Conservation (phyloP, 2,113 vertebrate species). For the Phylloscopus trochilus region DNA sequence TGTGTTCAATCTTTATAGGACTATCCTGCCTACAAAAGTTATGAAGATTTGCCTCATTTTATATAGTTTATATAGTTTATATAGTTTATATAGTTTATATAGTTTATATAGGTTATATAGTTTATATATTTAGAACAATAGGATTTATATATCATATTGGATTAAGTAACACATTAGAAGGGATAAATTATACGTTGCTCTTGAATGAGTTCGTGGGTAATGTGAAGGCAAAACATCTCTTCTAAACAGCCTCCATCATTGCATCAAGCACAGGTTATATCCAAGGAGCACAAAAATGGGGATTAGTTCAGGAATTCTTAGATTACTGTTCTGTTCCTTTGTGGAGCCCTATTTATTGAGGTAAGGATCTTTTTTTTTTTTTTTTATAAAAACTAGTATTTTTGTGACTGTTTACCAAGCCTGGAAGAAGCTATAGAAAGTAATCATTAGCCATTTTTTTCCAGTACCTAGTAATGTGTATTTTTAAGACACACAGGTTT, state of each 20-base stretch:
- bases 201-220: background rate
- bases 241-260: background rate
- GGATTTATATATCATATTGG: background rate
- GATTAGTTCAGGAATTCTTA: background rate
- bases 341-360: background rate
- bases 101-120: no score
- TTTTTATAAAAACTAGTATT: background rate
- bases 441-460: background rate
- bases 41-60: background rate
- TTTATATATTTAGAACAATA: background rate
- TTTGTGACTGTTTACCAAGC: background rate
- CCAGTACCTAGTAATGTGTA: background rate
- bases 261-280: background rate
- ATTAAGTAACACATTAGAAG: background rate
- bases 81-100: background rate
- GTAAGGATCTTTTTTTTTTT: background rate
- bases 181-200: background rate
- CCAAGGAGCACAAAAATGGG: background rate
- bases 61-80: background rate
- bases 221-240: background rate
- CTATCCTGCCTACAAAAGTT: background rate
- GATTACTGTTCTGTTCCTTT: background rate
- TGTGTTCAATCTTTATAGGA: background rate
- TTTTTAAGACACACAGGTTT: background rate
- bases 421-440: background rate